phyloP scores from a whole-genome alignment of 1,140 invertebrate species.

The Drosophila gunungcola region DNA sequence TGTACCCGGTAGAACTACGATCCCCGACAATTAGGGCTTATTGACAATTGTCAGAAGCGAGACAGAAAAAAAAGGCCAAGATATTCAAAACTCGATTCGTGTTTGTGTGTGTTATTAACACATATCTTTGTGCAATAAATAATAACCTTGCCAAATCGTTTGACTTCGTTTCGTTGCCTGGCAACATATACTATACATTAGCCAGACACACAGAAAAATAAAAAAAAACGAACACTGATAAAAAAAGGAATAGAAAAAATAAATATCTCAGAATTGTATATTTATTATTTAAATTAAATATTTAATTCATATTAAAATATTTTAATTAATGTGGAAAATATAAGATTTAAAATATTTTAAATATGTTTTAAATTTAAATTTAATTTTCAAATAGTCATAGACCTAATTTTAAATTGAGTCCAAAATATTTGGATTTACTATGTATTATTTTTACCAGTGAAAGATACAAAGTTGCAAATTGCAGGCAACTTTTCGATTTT shows the following conservation, averaged over 20 bases:
- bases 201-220: constrained; percentile 5
- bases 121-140: constrained; percentile 78
- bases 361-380: not conserved
- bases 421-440: no score
- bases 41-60: constrained; percentile 35
- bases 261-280: no score
- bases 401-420: no score
- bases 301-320: no score
- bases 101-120: constrained; percentile 63
- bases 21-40: constrained; percentile 42
- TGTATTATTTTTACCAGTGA: no score
- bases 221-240: not conserved
- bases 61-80: constrained; percentile 2
- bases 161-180: constrained; percentile 66
- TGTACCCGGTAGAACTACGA: constrained; percentile 34
- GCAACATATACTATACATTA: constrained; percentile 35
- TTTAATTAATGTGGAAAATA: no score
- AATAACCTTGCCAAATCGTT: constrained; percentile 79
- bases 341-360: not conserved
- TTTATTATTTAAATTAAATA: no score
- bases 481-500: constrained; percentile 31
- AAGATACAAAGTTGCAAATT: constrained; percentile 28
- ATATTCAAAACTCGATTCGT: constrained; percentile 7
- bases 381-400: no score
- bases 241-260: no score